Percentiles rank a stretch among this genome's conserved stretches.
Conservation (phyloP, 2,113 vertebrate species). For the Microcebus tavaratra region DNA sequence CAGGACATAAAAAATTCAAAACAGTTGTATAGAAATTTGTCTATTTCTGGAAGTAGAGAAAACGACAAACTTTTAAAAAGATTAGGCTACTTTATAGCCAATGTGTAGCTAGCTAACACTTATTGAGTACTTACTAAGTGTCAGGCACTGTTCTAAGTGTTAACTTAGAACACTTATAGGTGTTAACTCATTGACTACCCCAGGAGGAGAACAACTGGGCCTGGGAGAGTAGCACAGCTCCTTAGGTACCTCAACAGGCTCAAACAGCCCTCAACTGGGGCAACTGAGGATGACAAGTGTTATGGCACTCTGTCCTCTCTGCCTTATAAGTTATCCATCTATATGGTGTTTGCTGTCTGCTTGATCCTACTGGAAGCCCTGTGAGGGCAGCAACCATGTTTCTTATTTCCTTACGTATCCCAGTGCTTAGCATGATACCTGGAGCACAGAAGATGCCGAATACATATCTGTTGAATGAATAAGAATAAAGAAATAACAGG, state of each 20-base stretch:
- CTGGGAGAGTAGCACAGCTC: not conserved
- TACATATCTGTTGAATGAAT: not conserved
- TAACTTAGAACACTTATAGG: not conserved
- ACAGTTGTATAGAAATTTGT: not conserved
- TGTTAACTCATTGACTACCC: not conserved
- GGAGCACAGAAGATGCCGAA: not conserved
- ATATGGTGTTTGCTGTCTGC: not conserved
- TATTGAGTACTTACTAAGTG: not conserved
- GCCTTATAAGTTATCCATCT: not conserved
- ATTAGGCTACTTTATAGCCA: not conserved
- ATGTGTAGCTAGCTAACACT: not conserved
- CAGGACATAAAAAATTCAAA: slow-evolving; percentile 54
- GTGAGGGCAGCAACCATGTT: not conserved
- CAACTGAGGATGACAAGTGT: not conserved
- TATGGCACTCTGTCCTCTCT: not conserved
- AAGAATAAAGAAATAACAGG: not conserved
- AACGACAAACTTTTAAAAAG: not conserved
- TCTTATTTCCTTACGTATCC: not conserved
- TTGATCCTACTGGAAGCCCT: not conserved
- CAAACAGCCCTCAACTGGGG: not conserved
- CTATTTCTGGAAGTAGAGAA: too few species aligned
- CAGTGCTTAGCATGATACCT: not conserved
- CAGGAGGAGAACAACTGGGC: not conserved
- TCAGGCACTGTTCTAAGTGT: not conserved
- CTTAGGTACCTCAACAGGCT: not conserved